Percentiles rank a stretch among this genome's conserved stretches.
phyloP scores from a whole-genome alignment of 2,888 invertebrate species.

The Andrena camellia region DNA sequence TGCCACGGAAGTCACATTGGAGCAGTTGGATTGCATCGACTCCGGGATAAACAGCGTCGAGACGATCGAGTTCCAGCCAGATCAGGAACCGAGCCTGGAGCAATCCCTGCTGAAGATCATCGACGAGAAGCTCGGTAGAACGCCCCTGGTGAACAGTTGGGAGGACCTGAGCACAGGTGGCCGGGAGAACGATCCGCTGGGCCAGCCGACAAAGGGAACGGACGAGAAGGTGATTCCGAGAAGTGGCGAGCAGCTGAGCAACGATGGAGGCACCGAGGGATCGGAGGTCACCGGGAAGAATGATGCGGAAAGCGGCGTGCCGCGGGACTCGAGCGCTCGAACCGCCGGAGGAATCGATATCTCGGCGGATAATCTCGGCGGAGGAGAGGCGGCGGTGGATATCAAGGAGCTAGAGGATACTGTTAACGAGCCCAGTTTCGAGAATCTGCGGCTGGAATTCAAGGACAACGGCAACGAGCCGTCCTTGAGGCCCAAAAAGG shows the following conservation, averaged over 20 bases:
- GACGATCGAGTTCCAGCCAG: constrained; percentile 82
- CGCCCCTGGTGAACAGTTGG: constrained; percentile 67
- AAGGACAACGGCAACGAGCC: constrained; percentile 40
- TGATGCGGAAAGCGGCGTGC: constrained; percentile 51
- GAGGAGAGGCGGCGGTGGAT: constrained; percentile 43
- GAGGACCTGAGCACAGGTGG: constrained; percentile 53
- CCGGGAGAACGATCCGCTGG: constrained; percentile 41
- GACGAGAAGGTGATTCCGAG: constrained; percentile 47
- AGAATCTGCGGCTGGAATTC: constrained; percentile 77
- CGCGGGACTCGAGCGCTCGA: constrained; percentile 35
- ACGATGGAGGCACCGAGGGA: constrained; percentile 49
- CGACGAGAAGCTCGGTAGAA: constrained; percentile 82
- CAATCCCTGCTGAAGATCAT: constrained; percentile 83
- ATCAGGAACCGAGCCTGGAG: constrained; percentile 81
- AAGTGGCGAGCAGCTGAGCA: constrained; percentile 49
- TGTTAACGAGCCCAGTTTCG: constrained; percentile 70
- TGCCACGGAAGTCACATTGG: constrained; percentile 64
- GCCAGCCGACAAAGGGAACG: constrained; percentile 49
- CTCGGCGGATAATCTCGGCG: constrained; percentile 51
- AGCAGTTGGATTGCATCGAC: constrained; percentile 80
- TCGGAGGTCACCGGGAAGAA: constrained; percentile 62
- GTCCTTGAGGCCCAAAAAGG: constrained; percentile 69
- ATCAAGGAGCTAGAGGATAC: constrained; percentile 65
- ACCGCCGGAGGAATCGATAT: constrained; percentile 51
- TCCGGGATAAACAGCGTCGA: constrained; percentile 84